These are phyloP conservation scores for Notospermus geniculatus DNA, from an alignment of 1,140 invertebrate genomes.

Conservation along the genomic window DNA sequence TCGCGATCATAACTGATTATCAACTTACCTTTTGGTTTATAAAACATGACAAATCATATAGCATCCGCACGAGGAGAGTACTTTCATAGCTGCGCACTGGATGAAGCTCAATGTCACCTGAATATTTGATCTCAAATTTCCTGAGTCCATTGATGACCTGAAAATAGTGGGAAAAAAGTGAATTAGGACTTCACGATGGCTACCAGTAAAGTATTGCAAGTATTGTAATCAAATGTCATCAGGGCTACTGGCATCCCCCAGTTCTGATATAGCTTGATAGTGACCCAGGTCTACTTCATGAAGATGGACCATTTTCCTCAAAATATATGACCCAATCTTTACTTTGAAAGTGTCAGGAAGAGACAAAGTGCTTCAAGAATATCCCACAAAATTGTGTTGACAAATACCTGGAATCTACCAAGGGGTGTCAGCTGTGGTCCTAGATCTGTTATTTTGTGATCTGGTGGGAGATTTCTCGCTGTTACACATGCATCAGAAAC, in stretches of 20 bases:
- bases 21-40: constrained; percentile 68
- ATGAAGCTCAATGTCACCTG: constrained; percentile 79
- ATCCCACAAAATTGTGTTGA: no score
- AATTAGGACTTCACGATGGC: no score
- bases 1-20: neutral
- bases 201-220: no score
- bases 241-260: no score
- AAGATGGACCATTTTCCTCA: no score
- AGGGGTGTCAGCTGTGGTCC: constrained; percentile 35
- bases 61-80: constrained; percentile 68
- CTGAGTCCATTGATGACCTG: constrained; percentile 46
- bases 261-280: no score
- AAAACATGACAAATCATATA: constrained; percentile 67
- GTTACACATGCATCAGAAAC: neutral
- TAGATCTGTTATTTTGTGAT: constrained; percentile 31
- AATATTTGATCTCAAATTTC: constrained; percentile 58
- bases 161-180: constrained; percentile 22
- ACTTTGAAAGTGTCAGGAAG: no score
- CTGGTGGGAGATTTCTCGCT: constrained; percentile 20
- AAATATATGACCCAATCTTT: no score
- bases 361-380: no score
- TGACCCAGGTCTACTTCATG: no score
- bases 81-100: constrained; percentile 75
- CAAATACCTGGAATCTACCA: constrained; percentile 41
- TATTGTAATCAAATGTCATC: no score